Conservation (phyloP, 1,140 invertebrate genomes). For the Lordiphosa collinella region DNA sequence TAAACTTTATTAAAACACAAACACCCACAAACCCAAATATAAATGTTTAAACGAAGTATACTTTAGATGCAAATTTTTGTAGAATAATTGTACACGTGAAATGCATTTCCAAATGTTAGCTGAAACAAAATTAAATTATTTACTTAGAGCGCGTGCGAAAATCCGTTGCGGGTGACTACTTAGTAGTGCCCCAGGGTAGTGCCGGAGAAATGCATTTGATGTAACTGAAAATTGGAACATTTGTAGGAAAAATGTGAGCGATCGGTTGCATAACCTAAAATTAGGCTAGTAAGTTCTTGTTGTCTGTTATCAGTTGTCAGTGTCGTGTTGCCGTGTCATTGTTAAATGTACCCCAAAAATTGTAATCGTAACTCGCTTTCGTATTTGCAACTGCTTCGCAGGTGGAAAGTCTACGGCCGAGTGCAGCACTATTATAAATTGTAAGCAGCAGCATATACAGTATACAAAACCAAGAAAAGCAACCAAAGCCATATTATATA, state of each 20-base stretch:
- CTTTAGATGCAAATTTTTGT: slow-evolving; percentile 62
- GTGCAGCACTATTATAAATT: slow-evolving; percentile 18
- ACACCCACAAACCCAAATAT: slow-evolving; percentile 28
- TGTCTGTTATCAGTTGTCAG: slow-evolving; percentile 54
- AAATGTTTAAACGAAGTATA: slow-evolving; percentile 52
- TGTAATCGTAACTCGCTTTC: slow-evolving; percentile 32
- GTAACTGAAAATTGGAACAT: slow-evolving; percentile 25
- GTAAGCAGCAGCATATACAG: slow-evolving; percentile 27
- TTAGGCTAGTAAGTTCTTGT: slow-evolving; percentile 53
- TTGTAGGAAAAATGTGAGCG: slow-evolving; percentile 7
- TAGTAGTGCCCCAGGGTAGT: too few relatives aligned
- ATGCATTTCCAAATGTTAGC: slow-evolving; percentile 51
- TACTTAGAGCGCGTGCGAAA: too few relatives aligned
- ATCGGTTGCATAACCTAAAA: slow-evolving; percentile 19
- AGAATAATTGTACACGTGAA: slow-evolving; percentile 59
- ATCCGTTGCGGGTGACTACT: too few relatives aligned
- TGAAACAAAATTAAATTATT: slow-evolving; percentile 16
- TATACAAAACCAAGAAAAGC: slow-evolving; percentile 30
- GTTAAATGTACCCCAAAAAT: slow-evolving; percentile 35
- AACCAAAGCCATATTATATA: slow-evolving; percentile 8
- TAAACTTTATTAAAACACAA: slow-evolving; percentile 46
- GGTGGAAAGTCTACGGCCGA: slow-evolving; percentile 19
- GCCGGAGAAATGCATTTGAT: slow-evolving; percentile 21
- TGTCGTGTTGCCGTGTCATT: slow-evolving; percentile 46
- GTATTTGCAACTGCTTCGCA: slow-evolving; percentile 36